Percentiles rank a stretch among this genome's conserved stretches.
Evolutionary conservation across 2,797 vertebrate genomes (phyloP).

Genomic region (Darevskia nairensis): DNA sequence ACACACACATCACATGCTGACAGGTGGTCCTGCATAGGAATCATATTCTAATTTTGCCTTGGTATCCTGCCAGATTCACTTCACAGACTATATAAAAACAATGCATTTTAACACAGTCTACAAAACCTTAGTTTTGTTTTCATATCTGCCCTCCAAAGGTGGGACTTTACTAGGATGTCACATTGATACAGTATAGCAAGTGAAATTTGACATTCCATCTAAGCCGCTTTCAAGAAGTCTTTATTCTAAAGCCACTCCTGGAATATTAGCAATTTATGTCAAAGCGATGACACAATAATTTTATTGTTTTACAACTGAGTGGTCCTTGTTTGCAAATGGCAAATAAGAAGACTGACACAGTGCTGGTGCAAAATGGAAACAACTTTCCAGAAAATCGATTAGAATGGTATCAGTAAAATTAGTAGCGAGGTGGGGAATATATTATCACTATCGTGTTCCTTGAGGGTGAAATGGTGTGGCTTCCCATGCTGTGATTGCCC

Average conservation of each 20-base stretch:
- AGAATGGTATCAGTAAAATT: no score
- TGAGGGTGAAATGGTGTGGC: no score
- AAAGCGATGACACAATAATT: background rate
- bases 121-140: background rate
- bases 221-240: background rate
- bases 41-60: background rate
- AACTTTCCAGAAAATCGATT: no score
- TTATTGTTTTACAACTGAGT: background rate
- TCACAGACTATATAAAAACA: background rate
- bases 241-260: background rate
- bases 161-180: background rate
- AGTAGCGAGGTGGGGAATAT: no score
- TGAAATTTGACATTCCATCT: background rate
- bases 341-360: no score
- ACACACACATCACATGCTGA: background rate
- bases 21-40: background rate
- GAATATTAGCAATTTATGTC: background rate
- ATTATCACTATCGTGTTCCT: no score
- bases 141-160: background rate
- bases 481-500: no score
- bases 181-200: background rate
- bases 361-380: no score
- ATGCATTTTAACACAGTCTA: background rate
- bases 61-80: background rate
- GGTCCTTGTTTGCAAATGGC: background rate